Evolutionary conservation across 92 coral and sea anemone species (phyloP).

Genomic region (Ricordea florida): DNA sequence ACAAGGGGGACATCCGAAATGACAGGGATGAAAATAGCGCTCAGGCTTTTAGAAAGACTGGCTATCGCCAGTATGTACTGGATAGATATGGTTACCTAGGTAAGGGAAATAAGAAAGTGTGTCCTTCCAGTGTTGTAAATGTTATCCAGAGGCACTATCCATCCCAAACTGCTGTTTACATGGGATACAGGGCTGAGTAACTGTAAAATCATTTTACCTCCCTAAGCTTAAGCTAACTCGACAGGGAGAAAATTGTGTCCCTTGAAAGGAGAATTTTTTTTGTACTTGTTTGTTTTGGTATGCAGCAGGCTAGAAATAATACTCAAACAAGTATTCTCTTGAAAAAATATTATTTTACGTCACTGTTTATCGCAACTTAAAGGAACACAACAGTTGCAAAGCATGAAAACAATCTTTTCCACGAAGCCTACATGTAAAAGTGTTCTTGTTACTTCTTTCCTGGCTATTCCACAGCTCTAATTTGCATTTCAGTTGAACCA

Average conservation of each 20-base stretch:
- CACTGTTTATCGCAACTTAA: conserved; percentile 13
- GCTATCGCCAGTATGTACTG: conserved; percentile 32
- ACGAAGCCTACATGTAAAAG: conserved; percentile 12
- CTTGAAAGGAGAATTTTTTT: background rate
- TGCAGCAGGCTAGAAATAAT: conserved; percentile 1
- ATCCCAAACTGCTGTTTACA: background rate
- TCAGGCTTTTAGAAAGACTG: conserved; percentile 44
- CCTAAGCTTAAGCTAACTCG: background rate
- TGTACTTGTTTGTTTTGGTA: background rate
- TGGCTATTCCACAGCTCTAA: conserved; percentile 9
- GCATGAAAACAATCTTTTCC: background rate
- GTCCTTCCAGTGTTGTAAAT: conserved; percentile 47
- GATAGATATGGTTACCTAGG: conserved; percentile 37
- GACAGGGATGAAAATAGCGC: conserved; percentile 62
- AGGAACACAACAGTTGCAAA: conserved; percentile 11
- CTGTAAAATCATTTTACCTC: conserved; percentile 6
- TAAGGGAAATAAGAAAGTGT: conserved; percentile 36
- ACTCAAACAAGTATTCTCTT: conserved; percentile 8
- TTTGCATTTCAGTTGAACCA: conserved; percentile 13
- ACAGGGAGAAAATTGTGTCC: conserved; percentile 25
- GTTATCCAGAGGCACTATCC: conserved; percentile 15
- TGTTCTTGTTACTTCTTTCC: conserved; percentile 14
- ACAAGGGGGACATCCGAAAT: conserved; percentile 41
- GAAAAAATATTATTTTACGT: background rate
- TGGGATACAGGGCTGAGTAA: background rate